phyloP scores from a whole-genome alignment of 2,113 vertebrate genomes.

The Pseudorectes ferrugineus region DNA sequence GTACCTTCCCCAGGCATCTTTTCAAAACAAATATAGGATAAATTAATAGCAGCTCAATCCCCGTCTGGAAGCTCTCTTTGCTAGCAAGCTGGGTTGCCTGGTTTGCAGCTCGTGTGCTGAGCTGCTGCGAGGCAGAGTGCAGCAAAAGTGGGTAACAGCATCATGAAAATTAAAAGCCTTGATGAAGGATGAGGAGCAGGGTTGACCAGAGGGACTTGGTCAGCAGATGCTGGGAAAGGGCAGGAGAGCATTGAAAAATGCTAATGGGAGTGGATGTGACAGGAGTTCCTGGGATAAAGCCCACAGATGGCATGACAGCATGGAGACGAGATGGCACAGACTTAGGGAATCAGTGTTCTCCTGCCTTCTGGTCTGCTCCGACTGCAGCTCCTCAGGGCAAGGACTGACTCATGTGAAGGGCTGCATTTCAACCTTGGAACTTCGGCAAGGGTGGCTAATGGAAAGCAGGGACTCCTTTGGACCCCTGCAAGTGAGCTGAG shows the following conservation, averaged over 20 bases:
- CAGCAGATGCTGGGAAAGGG: not conserved
- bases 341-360: not conserved
- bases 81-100: not conserved
- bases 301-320: not conserved
- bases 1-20: not conserved
- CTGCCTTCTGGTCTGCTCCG: not conserved
- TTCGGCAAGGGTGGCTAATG: not conserved
- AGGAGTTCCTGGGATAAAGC: not conserved
- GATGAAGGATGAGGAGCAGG: not conserved
- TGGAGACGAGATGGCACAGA: not conserved
- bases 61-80: not conserved
- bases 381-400: not conserved
- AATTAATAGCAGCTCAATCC: conserved; percentile 20
- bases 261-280: not conserved
- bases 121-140: not conserved
- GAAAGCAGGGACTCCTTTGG: not conserved
- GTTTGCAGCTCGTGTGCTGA: not conserved
- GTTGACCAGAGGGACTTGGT: not conserved
- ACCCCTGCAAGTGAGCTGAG: not conserved
- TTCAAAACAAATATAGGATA: conserved; percentile 41
- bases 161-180: not conserved
- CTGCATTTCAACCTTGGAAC: not conserved
- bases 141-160: not conserved
- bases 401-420: not conserved
- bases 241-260: not conserved